These are phyloP conservation scores for Agrypnia vestita DNA, from an alignment of 1,140 invertebrate genomes.

Conservation along the genomic window DNA sequence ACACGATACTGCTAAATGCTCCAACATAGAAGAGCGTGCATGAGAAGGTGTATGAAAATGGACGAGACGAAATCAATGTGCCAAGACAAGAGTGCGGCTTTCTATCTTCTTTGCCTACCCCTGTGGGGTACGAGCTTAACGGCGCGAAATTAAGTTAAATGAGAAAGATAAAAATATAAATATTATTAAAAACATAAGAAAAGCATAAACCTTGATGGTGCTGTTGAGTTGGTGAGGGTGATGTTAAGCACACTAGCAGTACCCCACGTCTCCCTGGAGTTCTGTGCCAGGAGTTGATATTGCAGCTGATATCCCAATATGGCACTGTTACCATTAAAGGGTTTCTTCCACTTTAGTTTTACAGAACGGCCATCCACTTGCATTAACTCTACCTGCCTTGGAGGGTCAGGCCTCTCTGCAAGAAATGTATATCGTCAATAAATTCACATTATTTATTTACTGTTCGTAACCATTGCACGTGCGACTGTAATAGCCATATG, in stretches of 20 bases:
- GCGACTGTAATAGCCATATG: too few species aligned
- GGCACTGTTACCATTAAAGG: constrained; percentile 87
- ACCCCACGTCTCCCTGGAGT: constrained; percentile 50
- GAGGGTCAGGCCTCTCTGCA: constrained; percentile 83
- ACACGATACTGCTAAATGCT: too few species aligned
- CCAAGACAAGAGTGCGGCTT: too few species aligned
- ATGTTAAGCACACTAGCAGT: constrained; percentile 56
- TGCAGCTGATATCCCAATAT: constrained; percentile 84
- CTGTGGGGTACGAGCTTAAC: too few species aligned
- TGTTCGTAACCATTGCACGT: too few species aligned
- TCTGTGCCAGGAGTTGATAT: constrained; percentile 72
- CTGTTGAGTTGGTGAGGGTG: constrained; percentile 51
- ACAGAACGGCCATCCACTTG: constrained; percentile 82
- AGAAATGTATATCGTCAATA: not conserved
- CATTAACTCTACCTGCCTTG: constrained; percentile 77
- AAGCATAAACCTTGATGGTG: constrained; percentile 19
- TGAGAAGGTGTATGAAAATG: too few species aligned
- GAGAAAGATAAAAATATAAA: too few species aligned
- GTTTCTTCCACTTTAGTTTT: constrained; percentile 81
- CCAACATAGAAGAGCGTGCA: too few species aligned
- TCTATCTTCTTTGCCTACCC: too few species aligned
- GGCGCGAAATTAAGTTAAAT: too few species aligned
- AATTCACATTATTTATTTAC: too few species aligned
- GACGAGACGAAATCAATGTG: too few species aligned
- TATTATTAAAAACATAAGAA: not conserved